Conservation (phyloP, 2,888 invertebrate species). For the Drosophila greeni region DNA sequence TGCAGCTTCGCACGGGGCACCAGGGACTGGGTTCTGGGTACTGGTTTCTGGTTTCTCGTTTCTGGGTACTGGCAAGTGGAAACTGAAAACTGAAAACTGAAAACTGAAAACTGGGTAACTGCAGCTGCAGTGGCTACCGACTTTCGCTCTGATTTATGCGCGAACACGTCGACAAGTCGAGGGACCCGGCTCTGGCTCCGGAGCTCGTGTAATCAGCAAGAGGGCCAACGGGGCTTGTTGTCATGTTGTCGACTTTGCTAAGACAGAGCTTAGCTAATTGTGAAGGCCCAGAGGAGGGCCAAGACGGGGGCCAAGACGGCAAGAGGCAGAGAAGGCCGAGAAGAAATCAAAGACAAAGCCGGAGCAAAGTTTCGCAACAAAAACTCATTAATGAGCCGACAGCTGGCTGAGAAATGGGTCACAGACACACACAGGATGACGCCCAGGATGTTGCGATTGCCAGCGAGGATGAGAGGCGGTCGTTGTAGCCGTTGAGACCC, state of each 20-base stretch:
- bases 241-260: slow-evolving; percentile 38
- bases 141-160: slow-evolving; percentile 43
- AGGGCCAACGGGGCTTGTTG: slow-evolving; percentile 25
- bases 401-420: slow-evolving; percentile 45
- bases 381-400: slow-evolving; percentile 62
- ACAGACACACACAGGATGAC: slow-evolving; percentile 31
- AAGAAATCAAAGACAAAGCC: slow-evolving; percentile 33
- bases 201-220: slow-evolving; percentile 20
- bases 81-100: slow-evolving; percentile 3
- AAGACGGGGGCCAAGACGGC: not conserved
- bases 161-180: slow-evolving; percentile 37
- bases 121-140: slow-evolving; percentile 24
- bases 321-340: slow-evolving; percentile 7
- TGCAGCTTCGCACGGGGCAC: slow-evolving; percentile 25
- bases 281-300: slow-evolving; percentile 27
- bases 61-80: not conserved
- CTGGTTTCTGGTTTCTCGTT: not conserved
- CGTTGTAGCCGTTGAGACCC: slow-evolving; percentile 11
- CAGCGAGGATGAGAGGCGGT: slow-evolving; percentile 20
- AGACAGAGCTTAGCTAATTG: slow-evolving; percentile 44
- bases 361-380: slow-evolving; percentile 46
- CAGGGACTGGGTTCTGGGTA: not conserved
- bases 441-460: slow-evolving; percentile 19
- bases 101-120: slow-evolving; percentile 15
- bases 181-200: not conserved